Evolutionary conservation across 2,797 vertebrate genomes (phyloP), one percentile per base, ranked within the genome.

Genomic region (Mormyrops attenuatus): DNA sequence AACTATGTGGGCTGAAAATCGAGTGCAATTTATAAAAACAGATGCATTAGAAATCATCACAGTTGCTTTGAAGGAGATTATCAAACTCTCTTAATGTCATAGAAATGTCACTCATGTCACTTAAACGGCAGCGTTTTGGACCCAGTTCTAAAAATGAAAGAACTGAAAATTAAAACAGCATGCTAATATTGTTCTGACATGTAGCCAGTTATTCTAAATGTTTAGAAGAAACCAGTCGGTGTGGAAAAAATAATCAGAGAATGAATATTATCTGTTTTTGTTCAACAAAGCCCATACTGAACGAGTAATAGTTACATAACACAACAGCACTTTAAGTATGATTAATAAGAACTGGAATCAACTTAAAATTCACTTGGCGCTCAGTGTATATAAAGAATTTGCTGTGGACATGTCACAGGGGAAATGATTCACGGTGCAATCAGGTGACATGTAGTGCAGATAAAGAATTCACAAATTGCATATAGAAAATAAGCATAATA

Each of bases 21-120:
- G 49, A 86, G 38, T 57, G 30, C 41, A 86, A 34, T 87, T 89
- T 87, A 50, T 63, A 53, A 87, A 52, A 89, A 53, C 63, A 73
- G 84, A 60, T 53, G 82, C 15, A 87, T 50, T 44, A 11, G 13
- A 66, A 50, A 49, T 50, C 41, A 5, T n/a, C 41, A 50, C 57
- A 26, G 44, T 52, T 17, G 55, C 80, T 85, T 15, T 85, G 34
- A 88, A 8, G 55, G 15, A 88, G 87, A 88, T 30, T 5, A 34
- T 44, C 34, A 69, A 30, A 66, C 55, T 69, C 13, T 85, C 11
- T 8, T 60, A 60, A 84, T 84, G 52, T 55, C 34, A 38, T 38
- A 26, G 34, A 17, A 47, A 89, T 60, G 17, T 73, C 49, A 17
- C 52, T 38, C 69, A 20, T 80, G 88, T 82, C 17, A 80, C 15